Percentiles rank a stretch among this genome's conserved stretches.
Conservation (phyloP, 1,140 invertebrate species). For the Orius laevigatus region DNA sequence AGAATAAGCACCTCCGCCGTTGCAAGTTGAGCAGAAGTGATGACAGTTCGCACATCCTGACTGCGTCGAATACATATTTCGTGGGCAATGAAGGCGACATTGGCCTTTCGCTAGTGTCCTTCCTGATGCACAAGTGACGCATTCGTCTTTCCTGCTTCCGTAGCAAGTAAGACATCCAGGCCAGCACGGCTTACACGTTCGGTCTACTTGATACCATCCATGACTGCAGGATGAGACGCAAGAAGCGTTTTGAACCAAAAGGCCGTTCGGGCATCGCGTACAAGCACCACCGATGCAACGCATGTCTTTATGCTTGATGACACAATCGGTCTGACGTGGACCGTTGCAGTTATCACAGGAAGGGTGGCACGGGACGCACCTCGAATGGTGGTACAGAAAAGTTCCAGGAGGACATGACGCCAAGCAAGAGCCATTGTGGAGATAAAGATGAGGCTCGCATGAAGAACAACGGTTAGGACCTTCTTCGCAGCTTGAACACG, state of each 20-base stretch:
- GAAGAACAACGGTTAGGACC: slow-evolving; percentile 62
- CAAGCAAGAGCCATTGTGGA: slow-evolving; percentile 62
- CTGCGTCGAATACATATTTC: slow-evolving; percentile 61
- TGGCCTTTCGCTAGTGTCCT: slow-evolving; percentile 64
- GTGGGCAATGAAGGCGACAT: slow-evolving; percentile 68
- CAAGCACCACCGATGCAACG: slow-evolving; percentile 13
- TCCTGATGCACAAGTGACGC: slow-evolving; percentile 57
- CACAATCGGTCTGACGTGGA: slow-evolving; percentile 55
- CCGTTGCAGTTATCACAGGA: slow-evolving; percentile 70
- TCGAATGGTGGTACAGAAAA: slow-evolving; percentile 67
- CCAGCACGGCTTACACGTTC: slow-evolving; percentile 64
- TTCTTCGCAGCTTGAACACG: slow-evolving; percentile 66
- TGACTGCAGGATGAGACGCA: slow-evolving; percentile 25
- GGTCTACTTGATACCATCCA: slow-evolving; percentile 61
- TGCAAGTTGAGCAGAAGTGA: slow-evolving; percentile 65
- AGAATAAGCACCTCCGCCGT: slow-evolving; percentile 51
- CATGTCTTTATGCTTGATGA: slow-evolving; percentile 24
- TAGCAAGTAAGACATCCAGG: slow-evolving; percentile 69
- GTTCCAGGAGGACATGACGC: slow-evolving; percentile 63
- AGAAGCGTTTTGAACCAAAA: slow-evolving; percentile 21
- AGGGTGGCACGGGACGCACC: slow-evolving; percentile 47
- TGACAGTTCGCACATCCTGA: slow-evolving; percentile 70
- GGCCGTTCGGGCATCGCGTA: slow-evolving; percentile 22
- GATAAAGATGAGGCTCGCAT: slow-evolving; percentile 64
- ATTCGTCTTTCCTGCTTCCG: slow-evolving; percentile 62